A percentile compares a stretch with the other conserved stretches of the same genome.
Evolutionary conservation across 2,888 invertebrate genomes (phyloP).

Genomic region (Callyntrura guangdongensis): DNA sequence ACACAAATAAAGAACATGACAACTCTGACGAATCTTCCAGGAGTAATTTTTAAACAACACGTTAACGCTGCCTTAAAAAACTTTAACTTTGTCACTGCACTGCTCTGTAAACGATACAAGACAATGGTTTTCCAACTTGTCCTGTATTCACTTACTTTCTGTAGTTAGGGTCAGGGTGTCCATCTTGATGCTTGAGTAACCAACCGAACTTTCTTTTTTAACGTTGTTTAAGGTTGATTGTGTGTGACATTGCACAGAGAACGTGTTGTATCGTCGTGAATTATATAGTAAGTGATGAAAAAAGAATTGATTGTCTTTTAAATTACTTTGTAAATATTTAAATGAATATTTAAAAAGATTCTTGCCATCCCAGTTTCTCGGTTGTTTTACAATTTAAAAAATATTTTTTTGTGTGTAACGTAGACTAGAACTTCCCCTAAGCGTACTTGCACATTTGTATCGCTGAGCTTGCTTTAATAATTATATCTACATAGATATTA

Average conservation of each 20-base stretch:
- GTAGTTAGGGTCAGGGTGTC: too few species aligned
- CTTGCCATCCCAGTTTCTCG: slow-evolving; percentile 17
- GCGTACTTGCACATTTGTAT: slow-evolving; percentile 67
- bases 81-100: too few species aligned
- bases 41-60: background rate
- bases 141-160: too few species aligned
- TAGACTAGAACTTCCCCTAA: slow-evolving; percentile 51
- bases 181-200: background rate
- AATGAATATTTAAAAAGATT: background rate
- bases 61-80: too few species aligned
- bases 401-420: slow-evolving; percentile 56
- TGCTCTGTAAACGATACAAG: too few species aligned
- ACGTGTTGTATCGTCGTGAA: background rate
- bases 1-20: background rate
- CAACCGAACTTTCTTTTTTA: background rate
- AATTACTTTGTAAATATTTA: slow-evolving; percentile 25
- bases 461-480: background rate
- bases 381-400: slow-evolving; percentile 63
- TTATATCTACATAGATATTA: background rate
- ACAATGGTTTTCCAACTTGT: too few species aligned
- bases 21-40: too few species aligned
- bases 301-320: slow-evolving; percentile 71
- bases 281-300: slow-evolving; percentile 18
- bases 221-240: background rate
- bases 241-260: background rate